Conservation (phyloP, 2,888 invertebrate species). For the Megastigmus dorsalis region DNA sequence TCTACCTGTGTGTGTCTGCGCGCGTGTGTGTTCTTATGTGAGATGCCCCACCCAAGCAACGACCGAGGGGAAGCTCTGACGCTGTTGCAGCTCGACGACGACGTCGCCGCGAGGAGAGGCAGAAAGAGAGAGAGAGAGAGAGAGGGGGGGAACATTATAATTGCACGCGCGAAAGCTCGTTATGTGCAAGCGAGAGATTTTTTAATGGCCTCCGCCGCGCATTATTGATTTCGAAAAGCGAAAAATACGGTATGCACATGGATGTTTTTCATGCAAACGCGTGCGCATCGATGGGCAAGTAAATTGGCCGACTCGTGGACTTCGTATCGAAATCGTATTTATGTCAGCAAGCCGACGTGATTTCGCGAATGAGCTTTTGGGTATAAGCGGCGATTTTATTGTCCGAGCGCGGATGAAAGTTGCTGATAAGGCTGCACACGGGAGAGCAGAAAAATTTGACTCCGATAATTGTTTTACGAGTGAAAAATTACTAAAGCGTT, state of each 20-base stretch:
- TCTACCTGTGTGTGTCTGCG: neutral
- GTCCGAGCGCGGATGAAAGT: conserved; percentile 28
- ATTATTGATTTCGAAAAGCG: neutral
- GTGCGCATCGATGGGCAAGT: neutral
- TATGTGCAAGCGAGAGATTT: neutral
- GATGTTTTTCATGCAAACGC: too few relatives aligned
- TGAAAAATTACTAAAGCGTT: neutral
- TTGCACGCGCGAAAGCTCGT: neutral
- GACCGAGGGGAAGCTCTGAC: too few relatives aligned
- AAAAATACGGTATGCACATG: neutral
- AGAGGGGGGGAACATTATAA: neutral
- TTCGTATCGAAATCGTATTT: neutral
- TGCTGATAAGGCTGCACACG: too few relatives aligned
- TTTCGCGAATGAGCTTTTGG: neutral
- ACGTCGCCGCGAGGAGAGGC: too few relatives aligned
- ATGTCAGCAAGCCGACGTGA: neutral
- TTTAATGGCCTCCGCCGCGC: neutral
- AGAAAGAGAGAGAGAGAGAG: neutral
- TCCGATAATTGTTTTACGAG: neutral
- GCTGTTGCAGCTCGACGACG: too few relatives aligned
- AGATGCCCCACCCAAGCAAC: too few relatives aligned
- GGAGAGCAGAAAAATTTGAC: too few relatives aligned
- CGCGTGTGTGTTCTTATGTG: neutral
- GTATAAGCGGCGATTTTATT: neutral
- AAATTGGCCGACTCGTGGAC: neutral